A percentile compares a stretch with the other conserved stretches of the same genome.
Conservation (phyloP, 2,113 vertebrate genomes). For the Neomonachus schauinslandi region DNA sequence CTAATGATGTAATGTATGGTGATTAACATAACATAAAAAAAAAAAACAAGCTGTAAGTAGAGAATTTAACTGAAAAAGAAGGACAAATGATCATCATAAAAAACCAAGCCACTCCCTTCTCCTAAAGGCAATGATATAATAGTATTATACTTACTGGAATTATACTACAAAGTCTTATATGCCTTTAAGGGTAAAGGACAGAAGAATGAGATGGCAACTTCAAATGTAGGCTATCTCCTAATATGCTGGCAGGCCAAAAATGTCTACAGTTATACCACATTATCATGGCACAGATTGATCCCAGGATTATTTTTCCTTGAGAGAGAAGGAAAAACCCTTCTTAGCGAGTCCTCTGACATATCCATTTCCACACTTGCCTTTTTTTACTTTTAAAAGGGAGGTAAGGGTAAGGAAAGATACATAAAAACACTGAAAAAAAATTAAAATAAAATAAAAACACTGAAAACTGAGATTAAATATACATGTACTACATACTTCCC, state of each 20-base stretch:
- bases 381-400: slow-evolving; percentile 1
- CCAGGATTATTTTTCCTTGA: neutral
- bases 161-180: neutral
- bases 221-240: neutral
- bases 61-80: slow-evolving; percentile 1
- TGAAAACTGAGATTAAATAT: neutral
- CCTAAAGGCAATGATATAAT: neutral
- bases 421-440: neutral
- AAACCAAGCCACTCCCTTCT: neutral
- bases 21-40: too few relatives aligned
- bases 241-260: neutral
- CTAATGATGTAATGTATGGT: too few relatives aligned
- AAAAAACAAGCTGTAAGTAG: neutral
- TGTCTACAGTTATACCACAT: neutral
- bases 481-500: neutral
- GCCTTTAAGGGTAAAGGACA: neutral
- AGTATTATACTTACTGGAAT: neutral
- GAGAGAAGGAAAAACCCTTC: neutral
- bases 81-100: neutral
- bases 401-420: neutral
- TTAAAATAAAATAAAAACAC: neutral
- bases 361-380: neutral
- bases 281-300: neutral
- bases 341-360: neutral
- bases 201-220: neutral